Evolutionary conservation across 2,113 vertebrate species (phyloP), one percentile per base, ranked within the genome.

Genomic region (Myocastor coypus): DNA sequence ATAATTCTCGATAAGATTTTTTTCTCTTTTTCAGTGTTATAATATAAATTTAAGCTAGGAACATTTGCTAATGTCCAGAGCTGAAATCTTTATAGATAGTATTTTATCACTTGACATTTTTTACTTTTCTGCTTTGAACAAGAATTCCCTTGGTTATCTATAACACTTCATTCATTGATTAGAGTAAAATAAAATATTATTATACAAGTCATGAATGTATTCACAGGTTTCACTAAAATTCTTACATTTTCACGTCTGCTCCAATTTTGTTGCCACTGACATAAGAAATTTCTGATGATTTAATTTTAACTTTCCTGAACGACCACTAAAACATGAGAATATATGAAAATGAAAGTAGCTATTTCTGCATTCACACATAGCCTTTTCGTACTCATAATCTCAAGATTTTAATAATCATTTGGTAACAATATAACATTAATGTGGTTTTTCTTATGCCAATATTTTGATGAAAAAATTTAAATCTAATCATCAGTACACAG

Each of bases 401-500:
- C 71, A 98, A 97, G 98, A 98, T 98, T 98, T 98, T 98, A 98
- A 98, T 98, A 98, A 98, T 32, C 78, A 97, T 98, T 98, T 98
- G 97, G 98, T 98, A 98, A 96, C 98, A 99, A 99, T 98, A 98
- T 99, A 98, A 97, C 96, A 94, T 97, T 98, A 98, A 94, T 89
- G 94, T 96, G 94, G 97, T 97, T 83, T 99, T 99, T 98, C 98
- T 98, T 98, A 97, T 98, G 96, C 95, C 91, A 97, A 94, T 95
- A 97, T 98, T 98, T 98, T 97, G 94, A 63, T 68, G 94, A 96
- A 96, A 71, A 98, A 97, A 98, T 96, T 97, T 98, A 95, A 98
- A 98, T 94, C 96, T 98, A 98, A 98, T 97, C 87, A 97, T 98
- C 97, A 97, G 97, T 97, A 94, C 89, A 93, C 84, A 52, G 89